A percentile compares a stretch with the other conserved stretches of the same genome.
These are phyloP conservation scores for Elachura formosa DNA, from an alignment of 2,113 vertebrate species.

Conservation along the genomic window DNA sequence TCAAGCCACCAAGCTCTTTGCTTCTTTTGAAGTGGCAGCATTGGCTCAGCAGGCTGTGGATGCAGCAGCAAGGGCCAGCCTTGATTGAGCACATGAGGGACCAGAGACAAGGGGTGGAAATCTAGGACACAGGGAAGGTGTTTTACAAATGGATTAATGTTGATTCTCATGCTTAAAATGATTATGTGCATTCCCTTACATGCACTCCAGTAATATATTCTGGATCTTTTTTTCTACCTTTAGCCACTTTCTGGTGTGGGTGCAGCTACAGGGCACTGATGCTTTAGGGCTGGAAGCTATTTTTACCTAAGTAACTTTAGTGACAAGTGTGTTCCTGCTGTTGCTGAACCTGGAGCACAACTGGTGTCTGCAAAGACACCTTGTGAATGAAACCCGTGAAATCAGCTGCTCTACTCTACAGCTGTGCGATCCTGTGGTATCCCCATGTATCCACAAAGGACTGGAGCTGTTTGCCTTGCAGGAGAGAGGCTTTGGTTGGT, in stretches of 20 bases:
- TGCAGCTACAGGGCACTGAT: neutral
- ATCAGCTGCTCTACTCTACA: neutral
- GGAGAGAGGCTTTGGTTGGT: accelerated
- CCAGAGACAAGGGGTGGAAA: neutral
- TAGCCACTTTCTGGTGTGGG: neutral
- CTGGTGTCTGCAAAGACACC: neutral
- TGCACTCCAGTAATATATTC: neutral
- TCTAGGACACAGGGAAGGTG: neutral
- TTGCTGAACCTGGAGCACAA: neutral
- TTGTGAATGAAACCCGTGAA: neutral
- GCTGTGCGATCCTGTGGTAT: neutral
- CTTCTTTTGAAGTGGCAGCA: accelerated
- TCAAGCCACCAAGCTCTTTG: neutral
- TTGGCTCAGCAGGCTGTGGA: neutral
- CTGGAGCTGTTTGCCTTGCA: neutral
- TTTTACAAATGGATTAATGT: neutral
- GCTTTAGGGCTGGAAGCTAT: neutral
- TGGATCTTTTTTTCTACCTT: neutral
- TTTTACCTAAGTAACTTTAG: neutral
- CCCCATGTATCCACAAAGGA: neutral
- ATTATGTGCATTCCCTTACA: neutral
- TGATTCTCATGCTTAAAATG: neutral
- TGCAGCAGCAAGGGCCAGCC: neutral
- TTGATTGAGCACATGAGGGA: neutral
- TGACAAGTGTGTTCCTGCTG: neutral